A percentile compares a stretch with the other conserved stretches of the same genome.
These are phyloP conservation scores for Callosobruchus maculatus DNA, from an alignment of 2,888 invertebrate species.

Conservation along the genomic window DNA sequence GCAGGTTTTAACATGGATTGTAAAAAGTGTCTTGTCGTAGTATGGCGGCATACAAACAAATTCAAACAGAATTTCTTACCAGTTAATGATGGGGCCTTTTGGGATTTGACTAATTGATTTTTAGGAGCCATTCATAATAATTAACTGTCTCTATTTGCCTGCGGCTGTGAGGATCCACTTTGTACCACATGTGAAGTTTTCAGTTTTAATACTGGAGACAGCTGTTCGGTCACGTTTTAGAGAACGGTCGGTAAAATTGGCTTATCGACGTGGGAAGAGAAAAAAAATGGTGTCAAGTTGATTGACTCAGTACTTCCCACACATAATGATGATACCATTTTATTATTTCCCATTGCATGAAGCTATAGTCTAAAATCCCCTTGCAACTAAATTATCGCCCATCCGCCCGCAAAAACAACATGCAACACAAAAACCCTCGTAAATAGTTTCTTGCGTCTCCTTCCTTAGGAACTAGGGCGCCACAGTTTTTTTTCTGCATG, in stretches of 20 bases:
- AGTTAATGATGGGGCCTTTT: not conserved
- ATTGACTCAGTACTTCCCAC: too few species aligned
- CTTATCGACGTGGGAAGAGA: not conserved
- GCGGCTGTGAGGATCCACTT: not conserved
- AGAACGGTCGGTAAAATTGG: not conserved
- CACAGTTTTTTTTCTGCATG: too few species aligned
- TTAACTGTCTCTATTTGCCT: not conserved
- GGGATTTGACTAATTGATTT: not conserved
- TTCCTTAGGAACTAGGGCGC: too few species aligned
- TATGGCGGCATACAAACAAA: not conserved
- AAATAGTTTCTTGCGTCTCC: too few species aligned
- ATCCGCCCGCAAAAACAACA: too few species aligned
- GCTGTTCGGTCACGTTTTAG: not conserved
- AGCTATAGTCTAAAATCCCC: too few species aligned
- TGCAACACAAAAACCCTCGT: too few species aligned
- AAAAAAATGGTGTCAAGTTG: not conserved
- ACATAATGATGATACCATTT: too few species aligned
- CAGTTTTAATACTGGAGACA: not conserved
- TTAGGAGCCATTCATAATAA: not conserved
- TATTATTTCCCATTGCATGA: too few species aligned
- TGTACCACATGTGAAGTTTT: not conserved
- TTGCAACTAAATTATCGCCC: too few species aligned
- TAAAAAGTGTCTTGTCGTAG: not conserved
- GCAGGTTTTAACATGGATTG: not conserved
- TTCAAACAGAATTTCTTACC: not conserved